Conservation (phyloP, 2,888 invertebrate species). For the Euzetes globulus region DNA sequence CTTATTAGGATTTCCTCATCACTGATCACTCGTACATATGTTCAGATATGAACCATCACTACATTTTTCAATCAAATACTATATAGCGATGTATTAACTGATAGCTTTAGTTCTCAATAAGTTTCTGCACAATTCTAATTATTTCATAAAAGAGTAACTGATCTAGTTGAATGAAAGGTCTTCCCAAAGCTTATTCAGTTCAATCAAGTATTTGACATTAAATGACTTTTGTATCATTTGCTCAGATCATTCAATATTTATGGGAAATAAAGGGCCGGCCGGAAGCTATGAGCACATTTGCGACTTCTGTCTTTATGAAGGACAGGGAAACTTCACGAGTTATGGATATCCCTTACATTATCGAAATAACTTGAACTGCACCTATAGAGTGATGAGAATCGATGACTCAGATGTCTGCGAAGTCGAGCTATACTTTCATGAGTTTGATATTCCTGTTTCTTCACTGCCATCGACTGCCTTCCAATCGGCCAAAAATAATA, state of each 20-base stretch:
- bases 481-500: background rate
- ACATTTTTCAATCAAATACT: too few species aligned
- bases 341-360: constrained; percentile 41
- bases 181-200: too few species aligned
- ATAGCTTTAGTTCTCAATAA: too few species aligned
- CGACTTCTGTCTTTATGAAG: constrained; percentile 40
- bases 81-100: too few species aligned
- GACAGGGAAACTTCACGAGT: constrained; percentile 41
- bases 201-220: too few species aligned
- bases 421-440: constrained; percentile 40
- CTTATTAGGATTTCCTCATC: background rate
- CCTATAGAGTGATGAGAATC: constrained; percentile 40
- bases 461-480: constrained; percentile 18
- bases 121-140: too few species aligned
- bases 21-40: background rate
- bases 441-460: constrained; percentile 39
- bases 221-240: too few species aligned
- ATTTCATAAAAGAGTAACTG: too few species aligned
- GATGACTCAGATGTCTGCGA: constrained; percentile 39
- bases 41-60: too few species aligned
- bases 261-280: background rate
- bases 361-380: constrained; percentile 40
- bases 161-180: too few species aligned
- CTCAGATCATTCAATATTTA: background rate
- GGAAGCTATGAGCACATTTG: constrained; percentile 32